Base-by-base conservation (phyloP, 35 echinoderm and acorn worm genomes). In the Apostichopus japonicus region DNA sequence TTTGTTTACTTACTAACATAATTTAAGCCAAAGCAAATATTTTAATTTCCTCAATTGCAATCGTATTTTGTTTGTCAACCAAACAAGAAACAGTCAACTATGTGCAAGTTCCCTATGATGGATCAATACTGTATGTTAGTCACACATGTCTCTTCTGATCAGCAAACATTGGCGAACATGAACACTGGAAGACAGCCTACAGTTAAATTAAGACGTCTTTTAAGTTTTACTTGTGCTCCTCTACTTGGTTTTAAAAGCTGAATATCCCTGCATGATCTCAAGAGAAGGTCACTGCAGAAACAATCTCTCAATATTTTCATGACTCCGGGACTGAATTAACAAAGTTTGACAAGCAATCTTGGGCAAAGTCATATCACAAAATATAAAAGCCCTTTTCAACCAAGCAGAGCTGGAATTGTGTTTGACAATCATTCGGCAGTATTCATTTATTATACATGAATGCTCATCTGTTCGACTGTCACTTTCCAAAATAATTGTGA, bases 391-490 rank as follows among this genome's bases (percentile, higher is more conserved):
- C 53, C 51, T 58, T 57, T 22, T 84, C 81, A 84, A 7, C 10
- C 17, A 57, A 84, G 56, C 5, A 84, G 53, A 84, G 17, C 54
- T 23, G 19, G 56, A 84, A 84, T 84, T 84, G 54, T 84, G 81
- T 57, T 84, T 84, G 81, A 84, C 81, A 84, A 57, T 84, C 54
- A 57, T 84, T 84, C 81, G n/a, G 53, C 16, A 24, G 10, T 8
- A 84, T 1, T 84, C 81, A 84, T 84, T 57, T 58, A 84, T 84
- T 84, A 84, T 84, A 58, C 54, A 84, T 57, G 81, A 23, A 80
- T 23, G 54, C 81, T 58, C 71, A 84, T 84, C 81, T 84, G 54
- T 84, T n/a, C 24, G 6, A 58, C 81, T 84, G 81, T 84, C 81
- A 84, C 56, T 84, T 84, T 58, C 56, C 5, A 84, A 84, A 21